Base-by-base conservation (phyloP, 2,113 vertebrate genomes). In the Ptyas mucosa region DNA sequence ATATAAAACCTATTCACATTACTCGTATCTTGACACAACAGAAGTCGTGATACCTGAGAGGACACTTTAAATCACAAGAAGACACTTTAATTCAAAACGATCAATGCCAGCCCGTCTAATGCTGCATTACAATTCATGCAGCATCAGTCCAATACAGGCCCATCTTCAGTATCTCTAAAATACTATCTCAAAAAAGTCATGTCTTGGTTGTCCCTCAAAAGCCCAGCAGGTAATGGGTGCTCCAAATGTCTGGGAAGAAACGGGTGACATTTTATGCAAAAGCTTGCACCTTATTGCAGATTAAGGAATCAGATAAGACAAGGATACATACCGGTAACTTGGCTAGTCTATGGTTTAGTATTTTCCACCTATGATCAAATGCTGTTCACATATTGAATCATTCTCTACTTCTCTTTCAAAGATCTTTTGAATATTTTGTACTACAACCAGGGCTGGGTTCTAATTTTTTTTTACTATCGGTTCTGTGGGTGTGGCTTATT, bases 181-280 rank as follows among this genome's bases (percentile, higher is more conserved):
- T n/a, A n/a, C 26, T 64, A 64, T 12, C 11, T 64, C 26, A 64
- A 3, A 64, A 64, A 14, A 11, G 61, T 64, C 26, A 64, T 64
- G 11, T 64, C 61, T 64, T 64, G 9, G 10, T 64, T 26, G 9
- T 12, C 26, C 10, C 26, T 64, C 57, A 64, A 64, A 64, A 5
- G 11, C 11, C 11, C 11, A 64, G 0, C 61, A 64, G 26, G 1
- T 3, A 26, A 1, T 64, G 1, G 61, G 29, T 29, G 26, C 9
- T 64, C 61, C 61, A n/a, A n/a, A 64, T 64, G 61, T 64, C 61
- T 64, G 57, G 23, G 57, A 23, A 58, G 21, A 58, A 58, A 24
- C 7, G 0, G 21, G 7, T 57, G 55, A 57, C 10, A 64, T 29
- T 3, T 29, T 64, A 5, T 64, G 3, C 10, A 64, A 12, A 64